Evolutionary conservation across 2,113 vertebrate species (phyloP).

Genomic region (Diadophis punctatus): DNA sequence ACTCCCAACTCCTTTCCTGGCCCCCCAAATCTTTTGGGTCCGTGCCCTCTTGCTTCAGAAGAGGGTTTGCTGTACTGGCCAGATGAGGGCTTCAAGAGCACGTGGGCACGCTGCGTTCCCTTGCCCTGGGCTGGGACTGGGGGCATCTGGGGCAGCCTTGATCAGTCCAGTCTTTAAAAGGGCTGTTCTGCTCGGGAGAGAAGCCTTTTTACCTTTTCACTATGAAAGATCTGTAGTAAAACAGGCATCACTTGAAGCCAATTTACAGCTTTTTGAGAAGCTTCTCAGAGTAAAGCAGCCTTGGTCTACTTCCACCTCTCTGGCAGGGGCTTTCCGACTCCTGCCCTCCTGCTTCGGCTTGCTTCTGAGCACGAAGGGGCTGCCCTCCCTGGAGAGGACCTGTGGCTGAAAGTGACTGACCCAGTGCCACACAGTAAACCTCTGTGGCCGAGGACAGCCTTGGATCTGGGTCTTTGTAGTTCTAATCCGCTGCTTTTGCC

Average conservation of each 20-base stretch:
- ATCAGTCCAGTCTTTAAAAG: background rate
- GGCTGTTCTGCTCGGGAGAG: no score
- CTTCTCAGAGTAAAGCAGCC: background rate
- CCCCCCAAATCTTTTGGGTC: background rate
- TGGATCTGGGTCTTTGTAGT: background rate
- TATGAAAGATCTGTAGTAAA: background rate
- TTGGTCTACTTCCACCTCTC: no score
- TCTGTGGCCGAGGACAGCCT: background rate
- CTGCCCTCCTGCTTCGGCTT: no score
- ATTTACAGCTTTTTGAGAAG: background rate
- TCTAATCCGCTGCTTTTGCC: background rate
- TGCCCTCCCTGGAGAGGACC: background rate
- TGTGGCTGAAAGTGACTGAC: background rate
- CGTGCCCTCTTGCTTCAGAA: background rate
- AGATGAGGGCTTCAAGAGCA: no score
- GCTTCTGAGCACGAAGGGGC: no score
- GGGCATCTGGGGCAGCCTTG: background rate
- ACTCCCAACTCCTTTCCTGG: background rate
- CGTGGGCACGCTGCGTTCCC: background rate
- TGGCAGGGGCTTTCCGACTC: no score
- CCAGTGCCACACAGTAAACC: accelerated
- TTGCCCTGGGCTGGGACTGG: background rate
- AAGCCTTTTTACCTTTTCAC: background rate
- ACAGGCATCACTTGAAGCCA: background rate
- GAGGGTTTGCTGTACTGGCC: accelerated